Conservation (phyloP, 2,113 vertebrate species). For the Caranx melampygus region DNA sequence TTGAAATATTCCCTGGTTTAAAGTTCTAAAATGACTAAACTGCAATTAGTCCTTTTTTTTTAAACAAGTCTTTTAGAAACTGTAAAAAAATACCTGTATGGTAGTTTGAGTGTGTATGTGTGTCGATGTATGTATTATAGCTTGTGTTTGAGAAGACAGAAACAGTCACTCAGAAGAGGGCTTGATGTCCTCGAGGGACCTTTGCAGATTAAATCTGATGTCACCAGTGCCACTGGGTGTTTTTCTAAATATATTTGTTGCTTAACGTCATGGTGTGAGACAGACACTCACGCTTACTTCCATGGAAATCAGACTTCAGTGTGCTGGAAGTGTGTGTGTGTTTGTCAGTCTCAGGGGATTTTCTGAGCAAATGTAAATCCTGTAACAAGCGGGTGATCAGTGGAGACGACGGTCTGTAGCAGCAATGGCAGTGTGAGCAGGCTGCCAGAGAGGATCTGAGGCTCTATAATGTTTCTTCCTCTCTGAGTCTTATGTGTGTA, state of each 20-base stretch:
- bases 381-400: constrained; percentile 32
- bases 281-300: background rate
- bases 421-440: background rate
- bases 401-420: constrained; percentile 1
- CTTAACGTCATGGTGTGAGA: background rate
- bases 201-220: constrained; percentile 12
- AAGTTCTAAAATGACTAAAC: background rate
- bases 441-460: constrained; percentile 27
- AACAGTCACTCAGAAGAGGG: background rate
- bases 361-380: constrained; percentile 41
- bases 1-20: background rate
- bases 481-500: background rate
- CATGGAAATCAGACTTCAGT: background rate
- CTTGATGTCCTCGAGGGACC: constrained; percentile 18
- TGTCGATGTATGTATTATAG: background rate
- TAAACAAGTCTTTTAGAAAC: background rate
- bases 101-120: background rate
- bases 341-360: constrained; percentile 13
- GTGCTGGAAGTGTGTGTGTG: background rate
- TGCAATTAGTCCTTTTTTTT: background rate
- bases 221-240: background rate
- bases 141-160: background rate
- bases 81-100: background rate
- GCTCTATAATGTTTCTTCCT: background rate
- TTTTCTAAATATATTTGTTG: constrained; percentile 14